These are phyloP conservation scores for Xerus inauris DNA, from an alignment of 2,113 vertebrate species.

Conservation along the genomic window DNA sequence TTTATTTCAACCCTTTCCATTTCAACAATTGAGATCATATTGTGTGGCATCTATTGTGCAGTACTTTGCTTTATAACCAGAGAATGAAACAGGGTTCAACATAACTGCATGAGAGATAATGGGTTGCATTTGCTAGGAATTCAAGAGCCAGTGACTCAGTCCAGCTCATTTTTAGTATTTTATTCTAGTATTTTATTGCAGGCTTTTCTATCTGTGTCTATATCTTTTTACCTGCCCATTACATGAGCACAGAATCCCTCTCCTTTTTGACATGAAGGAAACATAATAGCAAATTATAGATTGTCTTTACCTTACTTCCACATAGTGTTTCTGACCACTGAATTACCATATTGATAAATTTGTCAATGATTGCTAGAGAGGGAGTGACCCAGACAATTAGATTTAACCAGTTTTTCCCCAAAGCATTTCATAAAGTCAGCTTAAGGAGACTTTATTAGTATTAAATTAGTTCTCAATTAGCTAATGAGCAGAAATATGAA, in stretches of 20 bases:
- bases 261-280: slow-evolving; percentile 29
- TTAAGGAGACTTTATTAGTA: not conserved
- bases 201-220: not conserved
- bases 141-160: not conserved
- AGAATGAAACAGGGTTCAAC: not conserved
- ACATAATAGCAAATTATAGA: not conserved
- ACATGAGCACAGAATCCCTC: not conserved
- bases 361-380: slow-evolving; percentile 29
- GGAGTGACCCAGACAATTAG: not conserved
- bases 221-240: not conserved
- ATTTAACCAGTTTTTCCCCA: not conserved
- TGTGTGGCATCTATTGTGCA: not conserved
- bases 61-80: not conserved
- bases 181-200: slow-evolving; percentile 5
- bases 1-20: slow-evolving; percentile 73
- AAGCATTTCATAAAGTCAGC: not conserved
- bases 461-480: slow-evolving; percentile 62
- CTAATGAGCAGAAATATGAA: slow-evolving; percentile 17
- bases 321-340: not conserved
- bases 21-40: not conserved
- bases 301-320: slow-evolving; percentile 3
- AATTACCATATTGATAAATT: slow-evolving; percentile 54
- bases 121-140: slow-evolving; percentile 63
- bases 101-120: not conserved
- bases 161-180: slow-evolving; percentile 13